These are phyloP conservation scores for Chaenodraco wilsoni DNA, from an alignment of 2,797 vertebrate genomes.

Conservation along the genomic window DNA sequence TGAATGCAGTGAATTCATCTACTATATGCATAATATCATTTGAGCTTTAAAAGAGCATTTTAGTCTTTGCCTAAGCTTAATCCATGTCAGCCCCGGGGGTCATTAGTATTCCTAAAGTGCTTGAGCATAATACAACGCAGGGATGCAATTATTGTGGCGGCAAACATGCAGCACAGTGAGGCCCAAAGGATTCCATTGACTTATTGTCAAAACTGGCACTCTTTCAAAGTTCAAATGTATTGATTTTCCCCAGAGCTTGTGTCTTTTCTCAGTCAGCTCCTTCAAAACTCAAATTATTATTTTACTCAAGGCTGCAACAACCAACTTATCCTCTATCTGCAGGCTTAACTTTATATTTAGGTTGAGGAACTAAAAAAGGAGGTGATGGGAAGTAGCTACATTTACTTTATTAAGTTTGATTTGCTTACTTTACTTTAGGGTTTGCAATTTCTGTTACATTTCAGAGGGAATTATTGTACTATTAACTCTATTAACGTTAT, in stretches of 20 bases:
- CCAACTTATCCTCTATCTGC: neutral
- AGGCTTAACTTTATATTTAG: neutral
- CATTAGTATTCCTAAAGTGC: constrained; percentile 23
- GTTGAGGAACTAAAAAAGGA: neutral
- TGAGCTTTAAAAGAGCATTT: constrained; percentile 33
- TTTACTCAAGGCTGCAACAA: constrained; percentile 5
- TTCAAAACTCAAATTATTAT: constrained; percentile 27
- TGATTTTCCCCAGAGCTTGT: constrained; percentile 6
- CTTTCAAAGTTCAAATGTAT: constrained; percentile 14
- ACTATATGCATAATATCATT: constrained; percentile 23
- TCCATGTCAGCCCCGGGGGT: constrained; percentile 25
- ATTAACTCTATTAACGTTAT: neutral
- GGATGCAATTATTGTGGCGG: neutral
- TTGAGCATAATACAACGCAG: neutral
- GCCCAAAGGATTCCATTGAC: neutral
- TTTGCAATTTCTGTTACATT: neutral
- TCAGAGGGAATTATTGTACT: neutral
- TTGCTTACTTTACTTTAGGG: neutral
- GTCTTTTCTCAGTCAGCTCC: constrained; percentile 17
- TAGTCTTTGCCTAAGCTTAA: constrained; percentile 24
- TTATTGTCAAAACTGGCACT: neutral
- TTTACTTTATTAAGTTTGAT: neutral
- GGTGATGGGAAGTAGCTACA: neutral
- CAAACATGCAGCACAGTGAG: neutral
- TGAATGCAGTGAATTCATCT: constrained; percentile 33